Conservation (phyloP, 2,113 vertebrate species). For the Anhinga anhinga region DNA sequence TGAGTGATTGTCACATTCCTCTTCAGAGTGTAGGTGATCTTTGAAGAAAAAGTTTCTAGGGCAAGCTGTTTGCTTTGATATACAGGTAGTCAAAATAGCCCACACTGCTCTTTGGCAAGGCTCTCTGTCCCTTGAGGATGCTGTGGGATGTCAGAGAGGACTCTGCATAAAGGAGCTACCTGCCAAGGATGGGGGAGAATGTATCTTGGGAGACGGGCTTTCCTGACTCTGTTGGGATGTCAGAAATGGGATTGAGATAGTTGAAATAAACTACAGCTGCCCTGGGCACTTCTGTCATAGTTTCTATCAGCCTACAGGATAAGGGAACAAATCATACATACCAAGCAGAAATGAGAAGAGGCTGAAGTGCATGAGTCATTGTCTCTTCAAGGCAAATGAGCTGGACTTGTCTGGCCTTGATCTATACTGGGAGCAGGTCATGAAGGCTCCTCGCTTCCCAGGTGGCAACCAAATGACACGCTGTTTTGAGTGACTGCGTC, state of each 20-base stretch:
- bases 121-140: background rate
- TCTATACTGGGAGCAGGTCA: background rate
- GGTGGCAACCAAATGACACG: accelerated
- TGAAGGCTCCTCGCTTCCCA: background rate
- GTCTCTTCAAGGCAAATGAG: background rate
- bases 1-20: background rate
- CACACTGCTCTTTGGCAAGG: accelerated
- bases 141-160: background rate
- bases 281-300: accelerated
- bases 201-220: background rate
- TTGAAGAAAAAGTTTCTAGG: background rate
- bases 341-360: background rate
- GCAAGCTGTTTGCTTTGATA: background rate
- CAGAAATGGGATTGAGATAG: background rate
- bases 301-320: background rate
- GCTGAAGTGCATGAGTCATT: background rate
- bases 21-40: background rate
- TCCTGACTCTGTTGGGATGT: background rate
- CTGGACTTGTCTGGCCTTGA: background rate
- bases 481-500: background rate
- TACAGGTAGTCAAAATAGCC: background rate
- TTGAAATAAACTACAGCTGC: background rate
- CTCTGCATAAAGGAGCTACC: background rate
- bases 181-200: background rate
- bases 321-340: background rate